These are phyloP conservation scores for Pseudorhiza aurosa DNA, from an alignment of 30 jellyfish, hydroid and myxozoan species.

Conservation along the genomic window DNA sequence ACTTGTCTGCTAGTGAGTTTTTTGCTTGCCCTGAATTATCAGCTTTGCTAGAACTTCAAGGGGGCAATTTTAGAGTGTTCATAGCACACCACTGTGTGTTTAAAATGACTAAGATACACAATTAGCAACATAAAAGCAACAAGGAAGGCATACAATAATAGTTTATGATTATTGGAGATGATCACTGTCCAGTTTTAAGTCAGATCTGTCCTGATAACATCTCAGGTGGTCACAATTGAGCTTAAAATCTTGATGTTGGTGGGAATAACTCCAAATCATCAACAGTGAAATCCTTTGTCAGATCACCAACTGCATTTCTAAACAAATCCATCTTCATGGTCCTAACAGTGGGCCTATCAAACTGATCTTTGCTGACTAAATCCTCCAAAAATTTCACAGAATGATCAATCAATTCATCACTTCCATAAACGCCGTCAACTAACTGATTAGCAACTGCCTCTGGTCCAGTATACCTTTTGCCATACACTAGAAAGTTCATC, in stretches of 20 bases:
- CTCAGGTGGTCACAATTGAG: too few relatives aligned
- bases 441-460: slow-evolving; percentile 41
- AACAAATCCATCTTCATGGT: slow-evolving; percentile 70
- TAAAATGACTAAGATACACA: too few relatives aligned
- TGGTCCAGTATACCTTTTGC: slow-evolving; percentile 55
- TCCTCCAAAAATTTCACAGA: slow-evolving; percentile 26
- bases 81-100: too few relatives aligned
- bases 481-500: slow-evolving; percentile 36
- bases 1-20: too few relatives aligned
- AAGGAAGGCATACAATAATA: too few relatives aligned
- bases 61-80: too few relatives aligned
- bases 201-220: too few relatives aligned
- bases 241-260: slow-evolving; percentile 29
- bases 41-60: too few relatives aligned
- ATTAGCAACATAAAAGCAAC: too few relatives aligned
- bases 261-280: slow-evolving; percentile 25
- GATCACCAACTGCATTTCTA: slow-evolving; percentile 21
- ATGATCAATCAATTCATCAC: not conserved
- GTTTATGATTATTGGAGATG: too few relatives aligned
- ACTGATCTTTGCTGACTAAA: slow-evolving; percentile 18
- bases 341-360: slow-evolving; percentile 45
- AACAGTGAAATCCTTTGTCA: slow-evolving; percentile 52
- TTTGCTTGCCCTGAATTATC: too few relatives aligned
- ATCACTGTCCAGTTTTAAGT: too few relatives aligned
- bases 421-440: slow-evolving; percentile 28